These are phyloP conservation scores for Ceriagrion tenellum DNA, from an alignment of 2,888 invertebrate genomes.

Conservation along the genomic window DNA sequence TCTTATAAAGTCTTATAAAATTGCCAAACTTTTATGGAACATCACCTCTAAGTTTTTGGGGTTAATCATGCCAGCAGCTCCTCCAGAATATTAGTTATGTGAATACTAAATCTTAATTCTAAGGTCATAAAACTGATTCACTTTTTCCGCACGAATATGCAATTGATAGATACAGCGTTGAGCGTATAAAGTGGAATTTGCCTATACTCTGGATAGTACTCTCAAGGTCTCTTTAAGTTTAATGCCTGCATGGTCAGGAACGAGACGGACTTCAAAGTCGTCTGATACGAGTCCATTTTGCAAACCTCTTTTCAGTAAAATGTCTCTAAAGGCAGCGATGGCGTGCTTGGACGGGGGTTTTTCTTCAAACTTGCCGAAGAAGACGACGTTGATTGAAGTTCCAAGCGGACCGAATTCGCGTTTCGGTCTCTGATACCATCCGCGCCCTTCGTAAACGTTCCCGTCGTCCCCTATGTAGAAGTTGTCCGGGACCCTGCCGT, in stretches of 20 bases:
- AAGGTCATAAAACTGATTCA: too few species aligned
- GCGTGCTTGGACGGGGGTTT: neutral
- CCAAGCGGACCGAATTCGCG: neutral
- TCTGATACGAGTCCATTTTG: neutral
- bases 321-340: neutral
- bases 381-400: neutral
- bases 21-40: too few species aligned
- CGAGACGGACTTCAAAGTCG: neutral
- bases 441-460: neutral
- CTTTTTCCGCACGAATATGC: too few species aligned
- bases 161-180: too few species aligned
- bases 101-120: too few species aligned
- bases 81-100: too few species aligned
- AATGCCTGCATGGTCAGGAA: neutral
- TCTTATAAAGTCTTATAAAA: too few species aligned
- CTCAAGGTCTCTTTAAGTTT: neutral
- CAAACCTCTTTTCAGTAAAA: neutral
- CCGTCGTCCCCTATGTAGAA: constrained; percentile 1
- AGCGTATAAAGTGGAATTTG: neutral
- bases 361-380: neutral
- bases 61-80: too few species aligned
- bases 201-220: neutral
- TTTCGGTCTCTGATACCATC: neutral
- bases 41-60: too few species aligned
- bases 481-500: neutral